Conservation (phyloP, 2,113 vertebrate genomes). For the Poeciliopsis occidentalis region DNA sequence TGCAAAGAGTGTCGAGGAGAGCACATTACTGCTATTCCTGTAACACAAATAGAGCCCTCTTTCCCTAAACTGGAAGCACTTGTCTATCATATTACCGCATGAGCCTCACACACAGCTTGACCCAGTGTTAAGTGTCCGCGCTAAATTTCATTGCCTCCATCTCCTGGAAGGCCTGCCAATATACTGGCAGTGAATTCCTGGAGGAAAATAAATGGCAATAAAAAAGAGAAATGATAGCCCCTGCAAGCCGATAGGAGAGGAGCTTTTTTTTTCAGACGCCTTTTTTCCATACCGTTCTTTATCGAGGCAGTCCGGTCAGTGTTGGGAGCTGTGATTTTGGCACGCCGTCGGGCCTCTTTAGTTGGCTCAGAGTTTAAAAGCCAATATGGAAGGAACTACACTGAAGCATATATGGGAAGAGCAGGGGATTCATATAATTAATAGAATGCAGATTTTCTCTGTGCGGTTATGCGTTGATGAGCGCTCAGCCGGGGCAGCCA, state of each 20-base stretch:
- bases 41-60: constrained; percentile 79
- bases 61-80: constrained; percentile 87
- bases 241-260: constrained; percentile 87
- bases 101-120: constrained; percentile 88
- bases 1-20: constrained; percentile 35
- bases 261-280: constrained; percentile 71
- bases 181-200: constrained; percentile 97
- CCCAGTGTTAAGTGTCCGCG: constrained; percentile 95
- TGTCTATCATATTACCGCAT: constrained; percentile 94
- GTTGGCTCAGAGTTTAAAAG: constrained; percentile 87
- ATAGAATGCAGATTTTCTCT: constrained; percentile 92
- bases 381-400: constrained; percentile 89
- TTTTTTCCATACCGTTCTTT: constrained; percentile 75
- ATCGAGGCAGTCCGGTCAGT: constrained; percentile 89
- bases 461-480: constrained; percentile 94
- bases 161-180: constrained; percentile 98
- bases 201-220: constrained; percentile 99
- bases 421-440: constrained; percentile 96
- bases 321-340: constrained; percentile 91
- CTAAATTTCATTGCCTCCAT: constrained; percentile 98
- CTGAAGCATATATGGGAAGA: constrained; percentile 80
- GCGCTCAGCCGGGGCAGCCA: constrained; percentile 84
- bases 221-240: constrained; percentile 94
- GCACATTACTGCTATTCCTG: constrained; percentile 74
- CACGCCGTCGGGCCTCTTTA: constrained; percentile 82